These are phyloP conservation scores for Heliocidaris erythrogramma DNA, from an alignment of 35 echinoderm and acorn worm species.

Conservation along the genomic window DNA sequence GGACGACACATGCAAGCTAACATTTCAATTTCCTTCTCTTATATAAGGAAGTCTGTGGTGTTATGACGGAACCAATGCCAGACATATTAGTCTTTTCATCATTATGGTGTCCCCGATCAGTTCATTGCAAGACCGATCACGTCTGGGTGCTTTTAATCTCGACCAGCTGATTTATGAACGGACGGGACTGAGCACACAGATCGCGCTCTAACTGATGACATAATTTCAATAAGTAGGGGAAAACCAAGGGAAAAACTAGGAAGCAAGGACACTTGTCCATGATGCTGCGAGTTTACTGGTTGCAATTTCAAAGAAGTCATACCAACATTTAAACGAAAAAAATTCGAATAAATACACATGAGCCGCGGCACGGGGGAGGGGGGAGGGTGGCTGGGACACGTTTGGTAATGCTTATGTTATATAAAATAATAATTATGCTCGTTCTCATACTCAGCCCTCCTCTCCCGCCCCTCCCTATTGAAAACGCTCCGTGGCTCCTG, in stretches of 20 bases:
- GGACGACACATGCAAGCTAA: not conserved
- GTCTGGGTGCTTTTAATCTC: not conserved
- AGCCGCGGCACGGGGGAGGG: no score
- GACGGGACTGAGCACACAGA: not conserved
- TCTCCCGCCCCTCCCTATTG: no score
- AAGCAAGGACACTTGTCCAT: not conserved
- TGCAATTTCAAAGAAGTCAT: no score
- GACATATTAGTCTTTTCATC: not conserved
- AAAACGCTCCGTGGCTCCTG: no score
- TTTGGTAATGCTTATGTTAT: no score
- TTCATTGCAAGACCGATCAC: not conserved
- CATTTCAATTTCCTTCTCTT: not conserved
- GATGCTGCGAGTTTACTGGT: not conserved
- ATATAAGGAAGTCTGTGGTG: not conserved
- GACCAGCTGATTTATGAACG: not conserved
- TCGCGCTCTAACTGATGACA: not conserved
- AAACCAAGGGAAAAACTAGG: not conserved
- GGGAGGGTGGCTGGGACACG: no score
- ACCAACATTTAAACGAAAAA: no score
- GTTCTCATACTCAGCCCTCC: no score
- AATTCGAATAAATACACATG: no score
- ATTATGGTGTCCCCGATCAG: not conserved
- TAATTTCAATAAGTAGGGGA: not conserved
- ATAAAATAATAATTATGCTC: no score
- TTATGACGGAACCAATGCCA: not conserved